Conservation (phyloP, 2,113 vertebrate species). For the Epinephelus cyanopodus region DNA sequence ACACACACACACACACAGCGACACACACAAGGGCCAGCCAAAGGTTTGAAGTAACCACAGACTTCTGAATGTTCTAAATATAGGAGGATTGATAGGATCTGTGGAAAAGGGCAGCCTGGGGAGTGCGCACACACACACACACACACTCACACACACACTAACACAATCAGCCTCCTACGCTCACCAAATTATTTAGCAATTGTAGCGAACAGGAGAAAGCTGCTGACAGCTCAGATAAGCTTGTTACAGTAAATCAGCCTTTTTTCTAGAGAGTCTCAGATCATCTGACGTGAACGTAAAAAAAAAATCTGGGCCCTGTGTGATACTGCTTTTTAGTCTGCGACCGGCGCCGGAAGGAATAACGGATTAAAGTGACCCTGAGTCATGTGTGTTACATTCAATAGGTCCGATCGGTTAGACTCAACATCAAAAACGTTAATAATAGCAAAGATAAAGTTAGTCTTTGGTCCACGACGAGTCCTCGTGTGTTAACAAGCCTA, state of each 20-base stretch:
- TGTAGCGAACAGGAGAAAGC: constrained; percentile 42
- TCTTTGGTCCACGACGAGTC: no score
- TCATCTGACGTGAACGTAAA: background rate
- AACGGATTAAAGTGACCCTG: background rate
- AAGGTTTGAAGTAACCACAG: constrained; percentile 72
- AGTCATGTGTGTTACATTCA: no score
- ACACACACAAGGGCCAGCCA: constrained; percentile 67
- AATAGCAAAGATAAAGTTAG: no score
- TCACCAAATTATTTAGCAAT: constrained; percentile 49
- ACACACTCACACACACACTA: constrained; percentile 11
- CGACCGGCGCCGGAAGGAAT: background rate
- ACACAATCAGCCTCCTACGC: constrained; percentile 38
- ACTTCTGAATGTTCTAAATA: constrained; percentile 78
- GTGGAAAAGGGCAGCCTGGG: constrained; percentile 48
- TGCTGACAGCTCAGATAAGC: constrained; percentile 60
- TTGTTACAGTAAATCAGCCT: constrained; percentile 26
- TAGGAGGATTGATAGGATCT: constrained; percentile 77
- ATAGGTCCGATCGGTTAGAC: no score
- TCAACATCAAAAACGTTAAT: no score
- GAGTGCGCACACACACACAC: constrained; percentile 12
- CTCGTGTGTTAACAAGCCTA: no score
- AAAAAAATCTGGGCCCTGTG: background rate
- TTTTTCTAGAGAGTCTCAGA: background rate
- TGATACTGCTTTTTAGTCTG: background rate
- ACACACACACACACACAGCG: constrained; percentile 39